These are phyloP conservation scores for Cataglyphis altisquamis DNA, from an alignment of 2,888 invertebrate genomes.

Conservation along the genomic window DNA sequence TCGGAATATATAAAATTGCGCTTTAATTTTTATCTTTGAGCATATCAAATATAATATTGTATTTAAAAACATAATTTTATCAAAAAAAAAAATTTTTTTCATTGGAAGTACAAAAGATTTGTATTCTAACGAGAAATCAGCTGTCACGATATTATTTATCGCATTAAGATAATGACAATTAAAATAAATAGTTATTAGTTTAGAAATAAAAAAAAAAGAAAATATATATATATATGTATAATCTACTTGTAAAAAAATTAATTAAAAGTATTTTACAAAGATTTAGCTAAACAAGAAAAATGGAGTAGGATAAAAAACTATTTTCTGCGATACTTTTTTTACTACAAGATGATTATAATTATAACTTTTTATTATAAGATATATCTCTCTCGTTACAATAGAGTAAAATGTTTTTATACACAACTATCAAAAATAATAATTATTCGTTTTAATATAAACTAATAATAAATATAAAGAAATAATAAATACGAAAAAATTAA, in stretches of 20 bases:
- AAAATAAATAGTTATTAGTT: too few relatives aligned
- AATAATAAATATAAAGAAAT: too few relatives aligned
- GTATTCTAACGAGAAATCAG: too few relatives aligned
- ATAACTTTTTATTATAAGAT: not conserved
- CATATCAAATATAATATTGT: too few relatives aligned
- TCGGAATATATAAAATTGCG: not conserved
- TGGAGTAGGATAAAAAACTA: not conserved
- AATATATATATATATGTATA: not conserved
- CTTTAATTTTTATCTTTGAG: too few relatives aligned
- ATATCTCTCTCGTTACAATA: not conserved
- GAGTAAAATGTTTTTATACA: not conserved
- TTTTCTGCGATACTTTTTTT: not conserved
- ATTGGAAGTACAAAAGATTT: too few relatives aligned
- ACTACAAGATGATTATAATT: not conserved
- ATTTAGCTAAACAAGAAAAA: not conserved
- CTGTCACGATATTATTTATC: too few relatives aligned
- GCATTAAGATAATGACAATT: too few relatives aligned
- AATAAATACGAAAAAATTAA: too few relatives aligned
- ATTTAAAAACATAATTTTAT: too few relatives aligned
- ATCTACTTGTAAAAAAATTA: not conserved
- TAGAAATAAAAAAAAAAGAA: not conserved
- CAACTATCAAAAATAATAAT: not conserved
- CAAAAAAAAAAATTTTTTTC: too few relatives aligned
- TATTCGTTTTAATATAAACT: not conserved
- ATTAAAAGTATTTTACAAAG: not conserved